Evolutionary conservation across 2,797 vertebrate species (phyloP).

Genomic region (Erpetoichthys calabaricus): DNA sequence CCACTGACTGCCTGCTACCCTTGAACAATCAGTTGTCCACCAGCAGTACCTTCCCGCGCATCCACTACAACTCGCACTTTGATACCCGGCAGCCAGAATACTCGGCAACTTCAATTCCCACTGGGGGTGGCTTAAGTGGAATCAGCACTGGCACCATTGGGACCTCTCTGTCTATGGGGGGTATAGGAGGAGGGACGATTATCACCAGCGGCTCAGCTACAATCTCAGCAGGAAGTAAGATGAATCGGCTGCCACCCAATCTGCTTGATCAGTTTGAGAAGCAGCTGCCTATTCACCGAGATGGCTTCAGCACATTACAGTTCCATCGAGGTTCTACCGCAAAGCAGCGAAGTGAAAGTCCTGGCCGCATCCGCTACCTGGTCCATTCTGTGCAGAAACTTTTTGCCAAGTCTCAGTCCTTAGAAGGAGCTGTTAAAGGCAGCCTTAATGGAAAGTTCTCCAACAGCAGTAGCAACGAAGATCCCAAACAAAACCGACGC

Average conservation of each 20-base stretch:
- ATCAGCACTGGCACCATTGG: slow-evolving; percentile 58
- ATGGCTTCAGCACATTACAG: slow-evolving; percentile 95
- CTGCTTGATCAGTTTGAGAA: slow-evolving; percentile 93
- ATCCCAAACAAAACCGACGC: slow-evolving; percentile 73
- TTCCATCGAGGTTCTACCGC: slow-evolving; percentile 70
- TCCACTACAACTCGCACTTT: slow-evolving; percentile 92
- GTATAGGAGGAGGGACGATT: slow-evolving; percentile 45
- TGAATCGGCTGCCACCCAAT: slow-evolving; percentile 76
- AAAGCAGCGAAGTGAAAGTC: slow-evolving; percentile 88
- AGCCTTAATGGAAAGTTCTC: slow-evolving; percentile 67
- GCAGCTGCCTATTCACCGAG: slow-evolving; percentile 77
- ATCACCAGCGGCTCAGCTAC: slow-evolving; percentile 61
- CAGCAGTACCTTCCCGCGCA: slow-evolving; percentile 91
- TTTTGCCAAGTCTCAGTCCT: slow-evolving; percentile 90
- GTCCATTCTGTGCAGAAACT: slow-evolving; percentile 95
- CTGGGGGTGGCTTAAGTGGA: slow-evolving; percentile 81
- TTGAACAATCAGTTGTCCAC: slow-evolving; percentile 90
- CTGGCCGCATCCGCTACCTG: slow-evolving; percentile 89
- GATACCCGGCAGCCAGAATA: slow-evolving; percentile 53
- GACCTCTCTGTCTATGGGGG: slow-evolving; percentile 53
- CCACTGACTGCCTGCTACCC: slow-evolving; percentile 74
- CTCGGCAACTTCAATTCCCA: slow-evolving; percentile 52
- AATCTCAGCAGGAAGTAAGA: slow-evolving; percentile 77
- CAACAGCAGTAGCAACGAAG: slow-evolving; percentile 55
- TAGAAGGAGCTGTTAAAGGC: slow-evolving; percentile 80